Evolutionary conservation across 2,113 vertebrate genomes (phyloP).

Genomic region (Camarhynchus parvulus): DNA sequence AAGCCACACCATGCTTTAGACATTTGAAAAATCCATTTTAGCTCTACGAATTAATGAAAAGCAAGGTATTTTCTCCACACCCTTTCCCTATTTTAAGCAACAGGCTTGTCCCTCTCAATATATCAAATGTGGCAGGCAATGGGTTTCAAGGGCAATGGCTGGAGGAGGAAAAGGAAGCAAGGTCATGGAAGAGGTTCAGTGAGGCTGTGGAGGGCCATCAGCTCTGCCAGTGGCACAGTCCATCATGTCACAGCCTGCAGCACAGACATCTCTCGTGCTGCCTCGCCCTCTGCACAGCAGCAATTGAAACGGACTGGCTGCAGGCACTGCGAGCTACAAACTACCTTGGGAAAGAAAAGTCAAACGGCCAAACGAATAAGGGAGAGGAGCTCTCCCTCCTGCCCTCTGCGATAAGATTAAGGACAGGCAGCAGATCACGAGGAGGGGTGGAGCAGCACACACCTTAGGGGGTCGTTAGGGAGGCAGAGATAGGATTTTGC

Average conservation of each 20-base stretch:
- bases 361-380: not conserved
- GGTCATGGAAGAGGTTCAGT: rapidly evolving
- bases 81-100: slow-evolving; percentile 3
- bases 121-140: not conserved
- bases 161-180: not conserved
- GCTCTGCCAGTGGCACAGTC: not conserved
- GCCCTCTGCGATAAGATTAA: not conserved
- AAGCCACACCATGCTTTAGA: not conserved
- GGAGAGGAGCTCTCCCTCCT: not conserved
- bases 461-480: not conserved
- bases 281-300: not conserved
- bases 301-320: not conserved
- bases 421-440: not conserved
- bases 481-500: not conserved
- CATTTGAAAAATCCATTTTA: slow-evolving; percentile 30
- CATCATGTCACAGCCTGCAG: rapidly evolving
- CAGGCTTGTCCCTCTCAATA: not conserved
- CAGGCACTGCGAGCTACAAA: not conserved
- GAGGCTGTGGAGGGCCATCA: not conserved
- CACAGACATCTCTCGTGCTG: rapidly evolving
- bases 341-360: not conserved
- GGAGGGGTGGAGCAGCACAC: not conserved
- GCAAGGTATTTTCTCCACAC: not conserved
- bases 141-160: not conserved
- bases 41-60: not conserved